Conservation (phyloP, 2,797 vertebrate genomes). For the Tragopan temminckii region DNA sequence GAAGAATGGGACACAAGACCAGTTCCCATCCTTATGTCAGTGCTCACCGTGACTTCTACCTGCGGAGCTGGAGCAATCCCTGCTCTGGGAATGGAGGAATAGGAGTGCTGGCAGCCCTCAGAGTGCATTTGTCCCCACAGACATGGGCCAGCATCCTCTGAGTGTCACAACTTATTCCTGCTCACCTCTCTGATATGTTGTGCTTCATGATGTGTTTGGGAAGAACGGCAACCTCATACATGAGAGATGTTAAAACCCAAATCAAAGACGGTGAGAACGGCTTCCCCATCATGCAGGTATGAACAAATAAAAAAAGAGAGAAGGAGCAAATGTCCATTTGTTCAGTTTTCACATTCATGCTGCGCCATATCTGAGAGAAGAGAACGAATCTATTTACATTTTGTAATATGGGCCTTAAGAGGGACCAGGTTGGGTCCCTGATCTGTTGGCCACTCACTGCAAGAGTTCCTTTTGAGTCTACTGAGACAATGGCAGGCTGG, state of each 20-base stretch:
- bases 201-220: background rate
- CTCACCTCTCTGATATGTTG: background rate
- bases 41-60: background rate
- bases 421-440: no score
- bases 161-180: background rate
- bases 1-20: fast-evolving
- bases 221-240: background rate
- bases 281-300: background rate
- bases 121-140: background rate
- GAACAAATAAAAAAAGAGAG: background rate
- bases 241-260: background rate
- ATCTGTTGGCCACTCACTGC: no score
- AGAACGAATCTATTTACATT: no score
- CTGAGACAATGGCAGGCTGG: background rate
- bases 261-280: background rate
- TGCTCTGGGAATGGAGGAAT: background rate
- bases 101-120: background rate
- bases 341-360: background rate
- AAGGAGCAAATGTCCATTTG: background rate
- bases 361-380: background rate
- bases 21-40: fast-evolving
- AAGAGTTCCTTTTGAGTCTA: background rate
- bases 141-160: background rate
- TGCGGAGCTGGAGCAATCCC: background rate
- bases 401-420: no score